Evolutionary conservation across 2,888 invertebrate genomes (phyloP), one percentile per base, ranked within the genome.

Genomic region (Agriotes lineatus): DNA sequence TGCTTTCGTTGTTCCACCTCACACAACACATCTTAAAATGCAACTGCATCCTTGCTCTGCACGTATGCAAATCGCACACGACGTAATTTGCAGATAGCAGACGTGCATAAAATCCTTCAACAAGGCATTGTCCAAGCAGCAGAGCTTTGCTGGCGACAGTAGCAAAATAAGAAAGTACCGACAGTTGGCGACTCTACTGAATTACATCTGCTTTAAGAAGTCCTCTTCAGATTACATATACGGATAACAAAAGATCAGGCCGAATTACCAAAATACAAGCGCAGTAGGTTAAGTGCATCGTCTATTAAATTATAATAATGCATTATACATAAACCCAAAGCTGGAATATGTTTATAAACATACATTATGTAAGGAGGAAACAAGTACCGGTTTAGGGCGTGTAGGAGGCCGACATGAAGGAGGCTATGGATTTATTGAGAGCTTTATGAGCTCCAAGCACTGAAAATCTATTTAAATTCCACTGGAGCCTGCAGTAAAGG

Each of bases 271-370:
- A 52, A 52, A 33, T 52, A 33, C 16, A 52, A 33, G 52, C 52
- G 16, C 52, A 52, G 52, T 52, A 33, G 52, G 52, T 52, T 64
- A 58, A 48, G 56, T 42, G 42, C 50, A 25, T 50, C 20, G 54
- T 52, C 30, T 30, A 50, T 52, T 66, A 59, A 59, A 52, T 65
- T 57, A 66, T 52, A 12, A 25, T 42, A 59, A 66, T 66, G 66
- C 39, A 66, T 66, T 52, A 66, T 66, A 59, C 66, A 66, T 66
- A 60, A 65, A 50, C 39, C 7, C 52, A 50, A 59, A 64, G 30
- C 35, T 14, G 3, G 57, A 35, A 19, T 25, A 52, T 39, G 59
- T 65, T 65, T 50, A 42, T 60, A 66, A 66, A 66, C 66, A 59
- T 50, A 42, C 39, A 66, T 59, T 66, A 66, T 60, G 58, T 45